Evolutionary conservation across 2,113 vertebrate species (phyloP).

Genomic region (Dryoscopus gambensis): DNA sequence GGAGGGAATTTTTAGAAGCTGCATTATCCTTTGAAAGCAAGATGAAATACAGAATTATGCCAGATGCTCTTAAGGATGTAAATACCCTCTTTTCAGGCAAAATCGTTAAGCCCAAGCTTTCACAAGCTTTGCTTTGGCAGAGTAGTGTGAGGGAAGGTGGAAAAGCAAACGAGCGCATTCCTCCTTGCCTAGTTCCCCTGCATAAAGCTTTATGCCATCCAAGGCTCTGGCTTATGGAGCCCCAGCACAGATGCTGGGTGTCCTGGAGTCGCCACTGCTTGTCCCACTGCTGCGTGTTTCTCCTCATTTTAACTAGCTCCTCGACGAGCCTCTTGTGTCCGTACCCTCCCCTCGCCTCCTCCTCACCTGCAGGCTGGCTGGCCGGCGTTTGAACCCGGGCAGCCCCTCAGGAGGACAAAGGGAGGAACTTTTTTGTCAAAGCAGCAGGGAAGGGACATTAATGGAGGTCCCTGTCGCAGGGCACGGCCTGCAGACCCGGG

Average conservation of each 20-base stretch:
- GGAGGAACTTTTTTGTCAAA: neutral
- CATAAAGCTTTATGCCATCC: neutral
- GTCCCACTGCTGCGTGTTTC: neutral
- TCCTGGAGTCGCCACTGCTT: neutral
- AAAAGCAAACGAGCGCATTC: neutral
- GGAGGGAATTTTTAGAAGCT: slow-evolving; percentile 15
- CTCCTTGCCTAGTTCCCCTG: neutral
- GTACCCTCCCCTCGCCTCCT: neutral
- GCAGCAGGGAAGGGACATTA: neutral
- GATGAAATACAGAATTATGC: neutral
- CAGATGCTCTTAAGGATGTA: neutral
- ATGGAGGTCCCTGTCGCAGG: rapidly evolving
- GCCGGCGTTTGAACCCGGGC: rapidly evolving
- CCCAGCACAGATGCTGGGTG: neutral
- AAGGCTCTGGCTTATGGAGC: neutral
- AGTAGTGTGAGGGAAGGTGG: neutral
- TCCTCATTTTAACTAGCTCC: neutral
- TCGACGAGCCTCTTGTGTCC: neutral
- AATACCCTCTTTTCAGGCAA: neutral
- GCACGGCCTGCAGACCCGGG: neutral
- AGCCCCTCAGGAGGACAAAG: neutral
- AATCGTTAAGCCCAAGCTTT: neutral
- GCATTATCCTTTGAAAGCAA: neutral
- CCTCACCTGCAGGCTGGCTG: neutral
- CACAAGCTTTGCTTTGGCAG: neutral